A percentile compares a stretch with the other conserved stretches of the same genome.
Evolutionary conservation across 2,888 invertebrate genomes (phyloP).

Genomic region (Ellobium chinense): DNA sequence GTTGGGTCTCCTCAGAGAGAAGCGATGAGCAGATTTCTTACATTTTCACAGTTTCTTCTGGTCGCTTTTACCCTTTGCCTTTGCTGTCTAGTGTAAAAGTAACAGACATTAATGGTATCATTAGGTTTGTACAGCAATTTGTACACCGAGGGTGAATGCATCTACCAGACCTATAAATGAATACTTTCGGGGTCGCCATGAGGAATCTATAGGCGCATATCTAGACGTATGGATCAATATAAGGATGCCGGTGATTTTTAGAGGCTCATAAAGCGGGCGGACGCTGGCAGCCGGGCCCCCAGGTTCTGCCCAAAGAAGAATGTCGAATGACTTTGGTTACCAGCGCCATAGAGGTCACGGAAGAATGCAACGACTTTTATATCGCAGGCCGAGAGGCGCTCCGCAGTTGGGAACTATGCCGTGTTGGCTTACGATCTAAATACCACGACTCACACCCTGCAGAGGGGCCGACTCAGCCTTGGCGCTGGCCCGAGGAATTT

Average conservation of each 20-base stretch:
- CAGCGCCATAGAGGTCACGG: neutral
- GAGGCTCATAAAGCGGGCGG: neutral
- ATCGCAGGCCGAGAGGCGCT: neutral
- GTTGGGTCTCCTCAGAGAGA: too few relatives aligned
- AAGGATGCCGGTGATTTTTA: constrained; percentile 9
- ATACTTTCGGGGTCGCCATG: neutral
- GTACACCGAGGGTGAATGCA: neutral
- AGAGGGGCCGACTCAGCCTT: neutral
- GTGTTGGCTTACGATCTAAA: neutral
- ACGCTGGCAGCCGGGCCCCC: neutral
- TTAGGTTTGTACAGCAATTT: neutral
- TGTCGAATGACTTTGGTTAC: neutral
- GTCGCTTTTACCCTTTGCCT: neutral
- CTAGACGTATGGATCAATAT: constrained; percentile 2
- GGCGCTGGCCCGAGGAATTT: neutral
- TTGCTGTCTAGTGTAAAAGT: neutral
- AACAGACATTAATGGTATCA: constrained; percentile 12
- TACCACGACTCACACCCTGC: neutral
- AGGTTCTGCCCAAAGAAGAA: neutral
- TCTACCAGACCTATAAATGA: neutral
- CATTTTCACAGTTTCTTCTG: neutral
- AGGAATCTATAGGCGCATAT: neutral
- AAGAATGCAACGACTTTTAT: neutral
- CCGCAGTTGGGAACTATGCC: neutral
- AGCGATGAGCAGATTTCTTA: too few relatives aligned